These are phyloP conservation scores for Plebejus anna DNA, from an alignment of 2,888 invertebrate genomes.

Conservation along the genomic window DNA sequence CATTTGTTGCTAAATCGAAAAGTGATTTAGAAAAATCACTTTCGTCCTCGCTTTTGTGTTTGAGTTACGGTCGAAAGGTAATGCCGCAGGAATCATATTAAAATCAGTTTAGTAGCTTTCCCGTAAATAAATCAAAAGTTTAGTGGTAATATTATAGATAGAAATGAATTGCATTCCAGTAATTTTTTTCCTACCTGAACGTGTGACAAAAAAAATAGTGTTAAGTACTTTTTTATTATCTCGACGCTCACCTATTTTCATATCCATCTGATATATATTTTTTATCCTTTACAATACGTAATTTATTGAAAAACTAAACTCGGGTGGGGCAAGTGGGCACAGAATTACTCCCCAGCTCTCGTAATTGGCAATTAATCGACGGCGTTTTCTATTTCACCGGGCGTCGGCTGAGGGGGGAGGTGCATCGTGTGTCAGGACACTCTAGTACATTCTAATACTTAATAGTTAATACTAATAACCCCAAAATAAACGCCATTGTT, in stretches of 20 bases:
- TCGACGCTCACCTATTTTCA: not conserved
- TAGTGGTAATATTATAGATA: too few species aligned
- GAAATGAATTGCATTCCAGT: too few species aligned
- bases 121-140: too few species aligned
- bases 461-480: not conserved
- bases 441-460: constrained; percentile 35
- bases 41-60: not conserved
- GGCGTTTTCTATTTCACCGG: constrained; percentile 75
- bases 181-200: too few species aligned
- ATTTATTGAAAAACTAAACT: constrained; percentile 29
- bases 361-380: constrained; percentile 79
- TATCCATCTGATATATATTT: not conserved
- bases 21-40: not conserved
- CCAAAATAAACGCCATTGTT: too few species aligned
- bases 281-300: not conserved
- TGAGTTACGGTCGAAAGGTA: not conserved
- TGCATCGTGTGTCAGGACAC: constrained; percentile 50
- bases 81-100: not conserved
- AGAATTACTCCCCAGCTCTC: constrained; percentile 66
- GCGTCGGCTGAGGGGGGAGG: constrained; percentile 54
- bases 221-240: not conserved
- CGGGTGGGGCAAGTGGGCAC: constrained; percentile 61
- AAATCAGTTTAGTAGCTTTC: too few species aligned
- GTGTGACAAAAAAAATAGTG: too few species aligned
- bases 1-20: constrained; percentile 1